These are phyloP conservation scores for Stichopus horrens DNA, from an alignment of 53 echinoderm and acorn worm genomes.

Conservation along the genomic window DNA sequence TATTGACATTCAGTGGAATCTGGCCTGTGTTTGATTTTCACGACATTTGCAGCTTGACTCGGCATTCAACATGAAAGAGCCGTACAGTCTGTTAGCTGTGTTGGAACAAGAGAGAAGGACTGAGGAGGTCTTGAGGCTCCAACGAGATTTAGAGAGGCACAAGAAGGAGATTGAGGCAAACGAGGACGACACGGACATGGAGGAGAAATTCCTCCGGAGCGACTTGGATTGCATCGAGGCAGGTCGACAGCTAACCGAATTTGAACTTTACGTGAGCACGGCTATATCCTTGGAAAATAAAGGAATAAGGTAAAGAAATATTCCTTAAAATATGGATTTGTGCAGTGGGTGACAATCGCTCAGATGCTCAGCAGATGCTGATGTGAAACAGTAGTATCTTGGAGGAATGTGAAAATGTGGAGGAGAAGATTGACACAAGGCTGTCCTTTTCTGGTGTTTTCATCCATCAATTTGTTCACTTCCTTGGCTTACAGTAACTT, in stretches of 20 bases:
- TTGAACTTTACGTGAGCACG: conserved; percentile 88
- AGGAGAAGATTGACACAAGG: too few species aligned
- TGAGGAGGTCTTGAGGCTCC: conserved; percentile 57
- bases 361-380: too few species aligned
- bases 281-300: conserved; percentile 74
- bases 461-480: too few species aligned
- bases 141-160: conserved; percentile 66
- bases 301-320: conserved; percentile 66
- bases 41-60: conserved; percentile 72
- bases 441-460: too few species aligned
- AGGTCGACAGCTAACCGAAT: conserved; percentile 69
- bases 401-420: too few species aligned
- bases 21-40: not conserved
- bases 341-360: too few species aligned
- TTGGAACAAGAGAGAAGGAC: conserved; percentile 76
- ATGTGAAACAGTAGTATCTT: too few species aligned
- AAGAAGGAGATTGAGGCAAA: conserved; percentile 86
- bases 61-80: conserved; percentile 85
- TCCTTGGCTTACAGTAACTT: too few species aligned
- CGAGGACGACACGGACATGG: conserved; percentile 92
- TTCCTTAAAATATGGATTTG: too few species aligned
- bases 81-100: conserved; percentile 81
- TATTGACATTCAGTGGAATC: not conserved
- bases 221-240: conserved; percentile 87
- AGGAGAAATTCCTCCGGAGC: conserved; percentile 75